Percentiles rank a stretch among this genome's conserved stretches.
Evolutionary conservation across 2,797 vertebrate species (phyloP).

Genomic region (Leptoclinus maculatus): DNA sequence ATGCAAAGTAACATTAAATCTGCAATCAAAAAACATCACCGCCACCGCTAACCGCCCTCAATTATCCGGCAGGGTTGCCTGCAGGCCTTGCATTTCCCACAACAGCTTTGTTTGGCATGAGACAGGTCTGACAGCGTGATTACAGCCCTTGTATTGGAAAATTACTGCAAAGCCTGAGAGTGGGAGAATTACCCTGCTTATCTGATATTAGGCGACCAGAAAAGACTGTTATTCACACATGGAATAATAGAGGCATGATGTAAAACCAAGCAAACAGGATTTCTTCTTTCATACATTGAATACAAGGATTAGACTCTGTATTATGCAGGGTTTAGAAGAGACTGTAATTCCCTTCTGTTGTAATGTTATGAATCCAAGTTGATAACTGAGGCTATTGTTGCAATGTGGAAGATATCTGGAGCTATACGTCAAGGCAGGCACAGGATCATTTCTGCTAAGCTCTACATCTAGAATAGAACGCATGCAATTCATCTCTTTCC

Average conservation of each 20-base stretch:
- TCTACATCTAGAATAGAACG: slow-evolving; percentile 55
- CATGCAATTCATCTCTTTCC: slow-evolving; percentile 57
- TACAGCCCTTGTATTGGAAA: slow-evolving; percentile 64
- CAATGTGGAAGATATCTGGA: slow-evolving; percentile 20
- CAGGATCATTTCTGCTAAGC: slow-evolving; percentile 39
- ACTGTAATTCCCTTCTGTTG: slow-evolving; percentile 31
- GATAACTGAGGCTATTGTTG: slow-evolving; percentile 31
- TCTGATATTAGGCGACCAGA: slow-evolving; percentile 63
- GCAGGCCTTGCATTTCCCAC: slow-evolving; percentile 59
- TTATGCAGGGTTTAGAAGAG: slow-evolving; percentile 22
- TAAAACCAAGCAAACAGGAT: slow-evolving; percentile 63
- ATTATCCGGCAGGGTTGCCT: slow-evolving; percentile 59
- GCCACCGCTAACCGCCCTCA: slow-evolving; percentile 56
- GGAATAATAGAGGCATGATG: slow-evolving; percentile 56
- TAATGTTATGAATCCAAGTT: slow-evolving; percentile 32
- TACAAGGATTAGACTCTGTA: slow-evolving; percentile 45
- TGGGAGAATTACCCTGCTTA: slow-evolving; percentile 63
- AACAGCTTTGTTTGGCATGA: slow-evolving; percentile 51
- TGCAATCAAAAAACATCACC: slow-evolving; percentile 69
- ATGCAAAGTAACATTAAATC: slow-evolving; percentile 74
- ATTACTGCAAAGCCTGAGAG: slow-evolving; percentile 61
- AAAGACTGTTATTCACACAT: slow-evolving; percentile 57
- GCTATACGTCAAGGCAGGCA: slow-evolving; percentile 13
- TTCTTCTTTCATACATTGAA: slow-evolving; percentile 49
- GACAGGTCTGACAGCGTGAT: slow-evolving; percentile 69